Conservation (phyloP, 1,140 invertebrate genomes). For the Macrobrachium rosenbergii region DNA sequence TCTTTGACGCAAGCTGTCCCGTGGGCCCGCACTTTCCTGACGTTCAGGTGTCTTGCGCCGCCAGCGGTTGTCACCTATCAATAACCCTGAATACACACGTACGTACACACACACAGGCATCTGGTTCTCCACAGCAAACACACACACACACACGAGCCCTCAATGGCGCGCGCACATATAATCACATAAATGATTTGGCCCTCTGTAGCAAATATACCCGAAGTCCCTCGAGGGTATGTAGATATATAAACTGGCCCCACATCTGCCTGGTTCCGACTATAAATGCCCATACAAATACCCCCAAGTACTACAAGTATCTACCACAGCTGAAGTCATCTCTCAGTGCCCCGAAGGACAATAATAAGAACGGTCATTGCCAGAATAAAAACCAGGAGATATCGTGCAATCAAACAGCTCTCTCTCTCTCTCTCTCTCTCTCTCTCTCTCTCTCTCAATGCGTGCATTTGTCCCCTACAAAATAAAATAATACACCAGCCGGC, state of each 20-base stretch:
- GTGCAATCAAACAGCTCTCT: conserved; percentile 46
- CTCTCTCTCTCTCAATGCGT: conserved; percentile 16
- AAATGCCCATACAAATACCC: neutral
- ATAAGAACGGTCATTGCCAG: no score
- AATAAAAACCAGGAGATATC: neutral
- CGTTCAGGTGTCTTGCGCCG: conserved; percentile 42
- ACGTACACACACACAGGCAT: no score
- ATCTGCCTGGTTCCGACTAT: conserved; percentile 36
- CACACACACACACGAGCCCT: no score
- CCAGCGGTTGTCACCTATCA: conserved; percentile 50
- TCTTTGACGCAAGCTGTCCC: conserved; percentile 19
- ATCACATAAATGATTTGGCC: no score
- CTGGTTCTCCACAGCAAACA: no score
- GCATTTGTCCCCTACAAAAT: conserved; percentile 52
- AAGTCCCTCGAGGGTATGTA: conserved; percentile 19
- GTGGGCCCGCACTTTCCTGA: conserved; percentile 32
- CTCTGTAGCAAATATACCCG: conserved; percentile 8
- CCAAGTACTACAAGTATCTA: neutral
- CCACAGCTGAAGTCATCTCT: neutral
- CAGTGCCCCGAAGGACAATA: neutral
- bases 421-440: neutral
- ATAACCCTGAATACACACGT: conserved; percentile 47
- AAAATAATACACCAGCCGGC: conserved; percentile 38
- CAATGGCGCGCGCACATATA: no score
- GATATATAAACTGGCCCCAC: neutral